Conservation (phyloP, 1,140 invertebrate genomes). For the Idris sp. region DNA sequence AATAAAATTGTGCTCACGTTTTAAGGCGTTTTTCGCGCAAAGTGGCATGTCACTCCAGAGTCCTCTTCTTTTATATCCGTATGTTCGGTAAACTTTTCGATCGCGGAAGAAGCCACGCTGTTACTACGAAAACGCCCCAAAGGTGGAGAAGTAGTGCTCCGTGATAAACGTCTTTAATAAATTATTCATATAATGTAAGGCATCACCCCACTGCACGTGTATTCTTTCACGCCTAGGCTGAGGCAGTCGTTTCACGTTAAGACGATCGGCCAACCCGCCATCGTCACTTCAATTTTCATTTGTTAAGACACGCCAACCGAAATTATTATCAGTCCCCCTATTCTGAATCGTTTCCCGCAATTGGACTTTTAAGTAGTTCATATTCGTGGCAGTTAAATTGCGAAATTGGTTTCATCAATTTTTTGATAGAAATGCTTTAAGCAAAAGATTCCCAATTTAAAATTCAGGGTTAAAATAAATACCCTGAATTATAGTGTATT, state of each 20-base stretch:
- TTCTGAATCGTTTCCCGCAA: too few species aligned
- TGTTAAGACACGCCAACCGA: constrained; percentile 41
- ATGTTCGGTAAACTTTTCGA: constrained; percentile 52
- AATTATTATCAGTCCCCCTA: constrained; percentile 44
- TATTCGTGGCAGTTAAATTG: constrained; percentile 10
- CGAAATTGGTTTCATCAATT: constrained; percentile 3
- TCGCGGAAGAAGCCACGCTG: constrained; percentile 47
- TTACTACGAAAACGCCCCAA: constrained; percentile 55
- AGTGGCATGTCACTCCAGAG: constrained; percentile 44
- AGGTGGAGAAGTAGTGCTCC: constrained; percentile 57
- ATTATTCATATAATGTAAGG: constrained; percentile 68
- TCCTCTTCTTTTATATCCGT: constrained; percentile 37
- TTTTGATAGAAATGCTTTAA: too few species aligned
- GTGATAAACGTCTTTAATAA: constrained; percentile 69
- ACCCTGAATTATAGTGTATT: too few species aligned
- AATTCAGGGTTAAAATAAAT: too few species aligned
- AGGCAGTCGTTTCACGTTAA: constrained; percentile 46
- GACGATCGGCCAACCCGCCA: constrained; percentile 34
- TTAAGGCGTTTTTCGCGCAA: constrained; percentile 53
- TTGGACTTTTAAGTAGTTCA: constrained; percentile 11
- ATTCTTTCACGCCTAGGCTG: constrained; percentile 52
- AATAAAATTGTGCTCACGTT: constrained; percentile 62
- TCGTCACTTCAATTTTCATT: constrained; percentile 58
- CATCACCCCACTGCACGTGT: constrained; percentile 62
- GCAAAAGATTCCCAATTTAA: too few species aligned